Evolutionary conservation across 92 coral and sea anemone genomes (phyloP).

Genomic region (Galaxea fascicularis): DNA sequence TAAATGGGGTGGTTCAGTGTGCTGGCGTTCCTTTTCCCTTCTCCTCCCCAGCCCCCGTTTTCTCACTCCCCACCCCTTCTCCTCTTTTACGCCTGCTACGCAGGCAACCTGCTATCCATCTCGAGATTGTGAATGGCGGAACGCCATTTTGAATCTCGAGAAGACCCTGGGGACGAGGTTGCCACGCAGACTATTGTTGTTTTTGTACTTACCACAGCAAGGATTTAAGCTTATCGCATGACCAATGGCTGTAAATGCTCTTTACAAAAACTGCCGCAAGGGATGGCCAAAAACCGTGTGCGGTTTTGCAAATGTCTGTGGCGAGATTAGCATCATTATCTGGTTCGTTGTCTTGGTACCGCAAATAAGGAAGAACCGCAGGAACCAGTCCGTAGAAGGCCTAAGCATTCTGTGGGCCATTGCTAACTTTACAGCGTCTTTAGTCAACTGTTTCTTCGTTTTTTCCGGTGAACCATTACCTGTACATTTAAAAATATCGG

Average conservation of each 20-base stretch:
- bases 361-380: conserved; percentile 66
- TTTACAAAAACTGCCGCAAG: conserved; percentile 45
- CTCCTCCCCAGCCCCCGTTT: too few species aligned
- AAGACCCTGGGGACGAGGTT: too few species aligned
- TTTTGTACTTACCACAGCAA: too few species aligned
- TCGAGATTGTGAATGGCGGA: too few species aligned
- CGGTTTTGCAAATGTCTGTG: conserved; percentile 56
- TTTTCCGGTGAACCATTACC: conserved; percentile 36
- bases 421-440: conserved; percentile 69
- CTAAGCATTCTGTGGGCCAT: conserved; percentile 75
- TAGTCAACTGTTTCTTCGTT: conserved; percentile 64
- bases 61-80: too few species aligned
- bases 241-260: conserved; percentile 5
- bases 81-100: too few species aligned
- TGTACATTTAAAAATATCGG: conserved; percentile 30
- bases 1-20: too few species aligned
- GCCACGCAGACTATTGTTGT: too few species aligned
- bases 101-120: too few species aligned
- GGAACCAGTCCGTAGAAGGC: conserved; percentile 57
- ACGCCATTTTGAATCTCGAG: too few species aligned
- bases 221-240: too few species aligned
- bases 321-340: conserved; percentile 23
- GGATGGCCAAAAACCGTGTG: conserved; percentile 33
- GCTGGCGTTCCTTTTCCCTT: too few species aligned
- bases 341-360: conserved; percentile 63